Conservation (phyloP, 2,113 vertebrate genomes). For the Microtus pennsylvanicus region DNA sequence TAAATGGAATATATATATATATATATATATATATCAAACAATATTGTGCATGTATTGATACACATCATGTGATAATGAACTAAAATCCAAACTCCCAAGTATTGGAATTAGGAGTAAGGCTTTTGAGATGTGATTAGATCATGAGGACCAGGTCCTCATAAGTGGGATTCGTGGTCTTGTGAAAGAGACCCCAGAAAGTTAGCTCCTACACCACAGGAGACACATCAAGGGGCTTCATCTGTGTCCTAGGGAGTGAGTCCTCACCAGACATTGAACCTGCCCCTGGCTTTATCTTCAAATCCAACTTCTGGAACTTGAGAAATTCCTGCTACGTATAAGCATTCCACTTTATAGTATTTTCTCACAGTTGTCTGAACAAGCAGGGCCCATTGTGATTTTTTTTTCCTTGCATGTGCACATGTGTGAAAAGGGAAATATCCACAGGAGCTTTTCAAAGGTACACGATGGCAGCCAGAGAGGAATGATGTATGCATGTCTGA, state of each 20-base stretch:
- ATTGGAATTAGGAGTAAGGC: neutral
- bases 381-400: neutral
- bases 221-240: neutral
- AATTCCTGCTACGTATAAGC: neutral
- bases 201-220: neutral
- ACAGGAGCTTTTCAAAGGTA: neutral
- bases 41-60: neutral
- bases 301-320: neutral
- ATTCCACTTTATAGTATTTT: neutral
- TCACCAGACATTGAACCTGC: neutral
- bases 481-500: neutral
- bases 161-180: neutral
- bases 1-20: neutral
- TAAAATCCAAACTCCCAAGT: neutral
- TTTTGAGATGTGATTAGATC: neutral
- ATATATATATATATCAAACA: neutral
- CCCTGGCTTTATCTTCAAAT: neutral
- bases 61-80: neutral
- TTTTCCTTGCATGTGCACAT: neutral
- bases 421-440: neutral
- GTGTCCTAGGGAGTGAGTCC: neutral
- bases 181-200: neutral
- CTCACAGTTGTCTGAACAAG: neutral
- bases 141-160: neutral
- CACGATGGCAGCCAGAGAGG: neutral